These are phyloP conservation scores for Danaus melanippus DNA, from an alignment of 1,140 invertebrate species.

Conservation along the genomic window DNA sequence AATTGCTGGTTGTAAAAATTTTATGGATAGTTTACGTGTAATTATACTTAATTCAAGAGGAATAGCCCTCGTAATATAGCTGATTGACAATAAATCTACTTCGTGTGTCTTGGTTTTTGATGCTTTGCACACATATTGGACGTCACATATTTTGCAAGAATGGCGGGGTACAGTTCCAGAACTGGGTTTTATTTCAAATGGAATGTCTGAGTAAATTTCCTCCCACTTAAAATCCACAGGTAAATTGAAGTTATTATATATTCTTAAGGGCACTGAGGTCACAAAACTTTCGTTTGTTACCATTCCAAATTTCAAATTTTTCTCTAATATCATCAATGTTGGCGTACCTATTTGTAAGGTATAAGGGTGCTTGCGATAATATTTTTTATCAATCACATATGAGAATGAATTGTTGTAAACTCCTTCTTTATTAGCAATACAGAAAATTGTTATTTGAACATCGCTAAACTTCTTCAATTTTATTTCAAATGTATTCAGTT, in stretches of 20 bases:
- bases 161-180: slow-evolving; percentile 38
- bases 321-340: slow-evolving; percentile 43
- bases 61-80: slow-evolving; percentile 28
- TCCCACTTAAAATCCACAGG: slow-evolving; percentile 46
- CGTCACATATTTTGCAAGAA: slow-evolving; percentile 48
- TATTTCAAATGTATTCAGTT: slow-evolving; percentile 25
- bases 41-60: slow-evolving; percentile 50
- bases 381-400: slow-evolving; percentile 46
- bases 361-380: slow-evolving; percentile 41
- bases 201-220: slow-evolving; percentile 36
- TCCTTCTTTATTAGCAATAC: slow-evolving; percentile 39
- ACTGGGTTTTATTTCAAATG: slow-evolving; percentile 51
- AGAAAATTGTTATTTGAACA: slow-evolving; percentile 36
- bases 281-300: slow-evolving; percentile 54
- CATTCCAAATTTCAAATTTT: slow-evolving; percentile 61
- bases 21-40: slow-evolving; percentile 52
- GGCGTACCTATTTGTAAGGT: slow-evolving; percentile 45
- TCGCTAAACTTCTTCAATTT: slow-evolving; percentile 34
- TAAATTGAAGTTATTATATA: slow-evolving; percentile 54
- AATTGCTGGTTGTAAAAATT: slow-evolving; percentile 49
- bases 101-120: slow-evolving; percentile 54
- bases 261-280: slow-evolving; percentile 48
- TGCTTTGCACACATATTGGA: slow-evolving; percentile 45
- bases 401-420: slow-evolving; percentile 35
- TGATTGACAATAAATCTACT: slow-evolving; percentile 41